phyloP scores from a whole-genome alignment of 2,888 invertebrate species.

The Ectemnius lituratus region DNA sequence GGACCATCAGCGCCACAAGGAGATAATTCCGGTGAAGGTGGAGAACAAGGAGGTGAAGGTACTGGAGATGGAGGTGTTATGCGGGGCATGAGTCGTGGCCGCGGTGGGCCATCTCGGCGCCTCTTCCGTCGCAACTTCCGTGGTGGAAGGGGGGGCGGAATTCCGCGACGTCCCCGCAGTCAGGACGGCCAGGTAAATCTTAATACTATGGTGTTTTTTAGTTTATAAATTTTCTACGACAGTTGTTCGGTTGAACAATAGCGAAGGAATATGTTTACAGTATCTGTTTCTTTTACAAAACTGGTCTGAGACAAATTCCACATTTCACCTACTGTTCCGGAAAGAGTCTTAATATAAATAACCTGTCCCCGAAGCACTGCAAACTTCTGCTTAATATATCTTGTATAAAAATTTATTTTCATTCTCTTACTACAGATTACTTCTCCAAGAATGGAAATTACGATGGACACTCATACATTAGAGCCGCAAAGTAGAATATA shows the following conservation, averaged over 20 bases:
- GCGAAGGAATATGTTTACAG: too few species aligned
- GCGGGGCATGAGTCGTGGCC: constrained; percentile 75
- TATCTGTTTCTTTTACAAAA: too few species aligned
- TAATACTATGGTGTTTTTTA: constrained; percentile 19
- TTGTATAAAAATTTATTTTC: background rate
- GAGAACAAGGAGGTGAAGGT: constrained; percentile 66
- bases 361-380: background rate
- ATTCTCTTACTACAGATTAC: too few species aligned
- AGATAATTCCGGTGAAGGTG: constrained; percentile 74
- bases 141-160: constrained; percentile 82
- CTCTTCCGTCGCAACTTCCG: constrained; percentile 89
- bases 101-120: constrained; percentile 80
- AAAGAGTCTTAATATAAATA: background rate
- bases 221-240: background rate
- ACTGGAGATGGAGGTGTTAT: constrained; percentile 59
- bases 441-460: too few species aligned
- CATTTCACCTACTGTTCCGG: background rate
- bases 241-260: background rate
- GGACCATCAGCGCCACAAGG: constrained; percentile 68
- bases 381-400: background rate
- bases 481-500: background rate
- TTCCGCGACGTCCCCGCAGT: constrained; percentile 79
- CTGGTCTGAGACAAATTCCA: background rate
- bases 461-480: too few species aligned
- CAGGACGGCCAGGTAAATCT: constrained; percentile 78